A percentile compares a stretch with the other conserved stretches of the same genome.
phyloP scores from a whole-genome alignment of 2,888 invertebrate genomes.

The Dioctria linearis region DNA sequence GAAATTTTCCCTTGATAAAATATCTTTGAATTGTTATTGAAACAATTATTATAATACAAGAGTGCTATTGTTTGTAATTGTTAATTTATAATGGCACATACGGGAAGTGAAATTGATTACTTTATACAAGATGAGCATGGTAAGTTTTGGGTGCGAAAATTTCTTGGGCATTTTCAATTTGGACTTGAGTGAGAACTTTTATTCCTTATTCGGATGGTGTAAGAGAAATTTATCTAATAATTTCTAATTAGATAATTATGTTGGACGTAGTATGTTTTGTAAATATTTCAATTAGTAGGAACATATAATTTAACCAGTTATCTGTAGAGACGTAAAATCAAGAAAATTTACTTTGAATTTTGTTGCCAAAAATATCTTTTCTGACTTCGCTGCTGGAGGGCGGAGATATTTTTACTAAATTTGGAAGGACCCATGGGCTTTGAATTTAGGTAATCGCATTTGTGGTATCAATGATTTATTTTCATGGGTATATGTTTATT shows the following conservation, averaged over 20 bases:
- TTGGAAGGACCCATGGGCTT: neutral
- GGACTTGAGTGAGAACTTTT: constrained; percentile 7
- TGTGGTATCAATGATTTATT: neutral
- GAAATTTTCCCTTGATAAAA: constrained; percentile 55
- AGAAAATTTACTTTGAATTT: neutral
- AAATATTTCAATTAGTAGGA: neutral
- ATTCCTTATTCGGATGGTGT: neutral
- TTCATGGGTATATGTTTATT: neutral
- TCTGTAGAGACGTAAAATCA: neutral
- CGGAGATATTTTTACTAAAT: constrained; percentile 9
- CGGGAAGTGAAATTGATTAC: constrained; percentile 68
- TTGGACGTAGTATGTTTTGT: neutral
- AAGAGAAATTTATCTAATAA: neutral
- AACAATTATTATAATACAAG: constrained; percentile 3
- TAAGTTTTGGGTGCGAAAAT: constrained; percentile 62
- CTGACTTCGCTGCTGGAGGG: constrained; percentile 34
- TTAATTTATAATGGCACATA: constrained; percentile 60
- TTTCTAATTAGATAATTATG: neutral
- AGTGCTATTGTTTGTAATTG: constrained; percentile 5
- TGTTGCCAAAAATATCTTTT: constrained; percentile 36
- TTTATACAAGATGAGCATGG: constrained; percentile 69
- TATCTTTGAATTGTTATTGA: constrained; percentile 15
- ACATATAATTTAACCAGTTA: neutral
- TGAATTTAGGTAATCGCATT: neutral
- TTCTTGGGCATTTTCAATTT: constrained; percentile 28